phyloP scores from a whole-genome alignment of 1,140 invertebrate species.

The Conopomorpha cramerella region DNA sequence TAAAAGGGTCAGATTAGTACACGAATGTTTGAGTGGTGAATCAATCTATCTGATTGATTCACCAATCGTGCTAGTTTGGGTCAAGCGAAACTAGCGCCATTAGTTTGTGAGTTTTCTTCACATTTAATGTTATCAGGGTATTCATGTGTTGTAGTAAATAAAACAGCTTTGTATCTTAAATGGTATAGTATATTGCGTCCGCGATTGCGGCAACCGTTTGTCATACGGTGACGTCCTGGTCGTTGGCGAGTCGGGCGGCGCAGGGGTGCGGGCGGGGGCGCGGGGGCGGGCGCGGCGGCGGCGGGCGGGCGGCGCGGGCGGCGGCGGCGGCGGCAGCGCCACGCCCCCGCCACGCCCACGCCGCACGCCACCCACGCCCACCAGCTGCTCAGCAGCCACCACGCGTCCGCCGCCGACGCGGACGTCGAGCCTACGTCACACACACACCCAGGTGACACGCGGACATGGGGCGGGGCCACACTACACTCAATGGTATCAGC shows the following conservation, averaged over 20 bases:
- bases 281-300: constrained; percentile 23
- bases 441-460: no score
- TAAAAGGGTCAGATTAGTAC: no score
- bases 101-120: no score
- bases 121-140: no score
- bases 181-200: no score
- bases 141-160: no score
- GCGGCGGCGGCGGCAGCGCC: constrained; percentile 13
- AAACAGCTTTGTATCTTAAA: no score
- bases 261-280: constrained; percentile 20
- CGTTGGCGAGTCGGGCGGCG: constrained; percentile 21
- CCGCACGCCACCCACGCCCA: constrained; percentile 19
- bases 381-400: constrained; percentile 9
- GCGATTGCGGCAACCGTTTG: constrained; percentile 15
- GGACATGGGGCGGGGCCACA: no score
- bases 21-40: constrained; percentile 29
- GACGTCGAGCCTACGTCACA: background rate
- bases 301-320: constrained; percentile 14
- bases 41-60: constrained; percentile 15
- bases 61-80: no score
- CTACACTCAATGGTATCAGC: no score
- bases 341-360: constrained; percentile 15
- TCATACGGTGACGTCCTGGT: constrained; percentile 37
- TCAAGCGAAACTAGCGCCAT: no score
- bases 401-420: constrained; percentile 8